phyloP scores from a whole-genome alignment of 2,113 vertebrate genomes.

The Strigops habroptila region DNA sequence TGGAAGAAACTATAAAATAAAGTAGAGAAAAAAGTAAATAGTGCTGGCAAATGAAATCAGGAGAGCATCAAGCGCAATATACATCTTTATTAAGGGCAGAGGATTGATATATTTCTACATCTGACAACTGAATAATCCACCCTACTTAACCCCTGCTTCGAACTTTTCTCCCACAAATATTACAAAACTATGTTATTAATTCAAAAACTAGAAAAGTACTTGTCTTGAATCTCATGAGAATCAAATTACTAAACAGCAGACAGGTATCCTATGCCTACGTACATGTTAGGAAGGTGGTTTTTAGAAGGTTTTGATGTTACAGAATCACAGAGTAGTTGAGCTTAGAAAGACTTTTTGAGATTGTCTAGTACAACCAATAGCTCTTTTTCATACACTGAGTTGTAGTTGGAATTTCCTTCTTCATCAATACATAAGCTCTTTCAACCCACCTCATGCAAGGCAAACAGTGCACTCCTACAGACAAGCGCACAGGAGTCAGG shows the following conservation, averaged over 20 bases:
- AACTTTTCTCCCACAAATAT: not conserved
- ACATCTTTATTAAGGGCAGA: not conserved
- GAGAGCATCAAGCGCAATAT: not conserved
- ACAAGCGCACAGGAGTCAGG: not conserved
- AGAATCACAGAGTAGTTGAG: not conserved
- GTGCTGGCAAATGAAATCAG: not conserved
- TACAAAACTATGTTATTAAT: not conserved
- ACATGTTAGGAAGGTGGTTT: not conserved
- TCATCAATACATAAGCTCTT: not conserved
- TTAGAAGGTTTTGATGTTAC: not conserved
- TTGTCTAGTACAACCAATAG: not conserved
- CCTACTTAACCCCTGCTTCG: rapidly evolving
- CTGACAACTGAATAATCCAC: not conserved
- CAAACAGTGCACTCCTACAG: not conserved
- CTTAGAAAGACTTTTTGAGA: not conserved
- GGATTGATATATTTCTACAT: not conserved
- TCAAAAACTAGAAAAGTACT: not conserved
- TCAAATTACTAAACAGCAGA: not conserved
- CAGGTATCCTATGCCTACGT: not conserved
- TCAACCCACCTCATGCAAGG: not conserved
- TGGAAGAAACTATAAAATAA: not conserved
- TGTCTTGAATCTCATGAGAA: not conserved
- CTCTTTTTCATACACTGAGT: not conserved
- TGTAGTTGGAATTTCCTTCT: not conserved
- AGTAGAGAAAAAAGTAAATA: not conserved